These are phyloP conservation scores for Dromaius novaehollandiae DNA, from an alignment of 2,113 vertebrate genomes.

Conservation along the genomic window DNA sequence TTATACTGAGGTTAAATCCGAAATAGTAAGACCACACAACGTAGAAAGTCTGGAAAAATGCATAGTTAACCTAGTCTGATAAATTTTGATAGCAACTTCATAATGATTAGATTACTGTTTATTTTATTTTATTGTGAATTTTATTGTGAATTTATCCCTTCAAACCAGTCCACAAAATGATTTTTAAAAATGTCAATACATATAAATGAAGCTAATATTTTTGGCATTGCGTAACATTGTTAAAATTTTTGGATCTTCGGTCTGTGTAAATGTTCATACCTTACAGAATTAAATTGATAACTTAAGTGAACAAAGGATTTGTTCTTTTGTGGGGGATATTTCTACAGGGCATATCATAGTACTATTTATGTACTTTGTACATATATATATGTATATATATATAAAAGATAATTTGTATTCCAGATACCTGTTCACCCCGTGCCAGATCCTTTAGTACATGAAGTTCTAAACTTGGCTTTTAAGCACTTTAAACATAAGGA, in stretches of 20 bases:
- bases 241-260: not conserved
- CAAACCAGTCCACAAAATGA: not conserved
- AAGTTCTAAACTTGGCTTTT: slow-evolving; percentile 99
- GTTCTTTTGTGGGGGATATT: not conserved
- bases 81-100: not conserved
- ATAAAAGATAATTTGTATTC: slow-evolving; percentile 31
- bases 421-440: slow-evolving; percentile 99
- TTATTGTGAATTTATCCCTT: not conserved
- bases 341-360: not conserved
- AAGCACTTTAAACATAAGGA: slow-evolving; percentile 99
- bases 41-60: not conserved
- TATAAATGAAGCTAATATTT: not conserved
- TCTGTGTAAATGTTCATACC: not conserved
- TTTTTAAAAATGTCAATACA: not conserved
- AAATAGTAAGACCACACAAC: not conserved
- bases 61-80: not conserved
- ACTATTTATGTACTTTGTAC: not conserved
- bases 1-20: not conserved
- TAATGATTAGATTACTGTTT: not conserved
- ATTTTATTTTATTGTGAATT: not conserved
- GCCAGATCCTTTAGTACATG: slow-evolving; percentile 98
- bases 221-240: not conserved
- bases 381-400: accelerated
- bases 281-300: not conserved
- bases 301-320: not conserved